Base-by-base conservation (phyloP, 1,140 invertebrate species). In the Sitodiplosis mosellana region DNA sequence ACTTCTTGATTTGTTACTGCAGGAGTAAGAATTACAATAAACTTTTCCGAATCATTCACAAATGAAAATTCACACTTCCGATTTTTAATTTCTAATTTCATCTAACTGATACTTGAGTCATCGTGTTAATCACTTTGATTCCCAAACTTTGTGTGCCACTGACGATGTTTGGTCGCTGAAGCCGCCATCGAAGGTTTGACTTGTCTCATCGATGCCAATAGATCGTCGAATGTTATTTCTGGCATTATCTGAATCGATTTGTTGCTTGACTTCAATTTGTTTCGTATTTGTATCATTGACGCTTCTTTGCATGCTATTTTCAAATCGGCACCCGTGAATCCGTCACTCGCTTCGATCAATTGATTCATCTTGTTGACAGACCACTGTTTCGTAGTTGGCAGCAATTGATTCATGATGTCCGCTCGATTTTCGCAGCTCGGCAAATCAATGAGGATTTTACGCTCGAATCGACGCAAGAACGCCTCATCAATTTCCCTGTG, bases 241-340 rank as follows among this genome's bases (percentile, higher is more conserved):
- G 18, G 18, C 12, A 44, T 21, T 14, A 27, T 33, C 2, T 48
- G n/a, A 14, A 22, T 42, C 4, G 11, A 41, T 27, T 18, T 42
- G 7, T 19, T 27, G 19, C 20, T 14, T 12, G 22, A 14, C 18
- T 48, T 37, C 14, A 22, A 33, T 19, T 33, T 18, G 15, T 58
- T 69, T 33, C 74, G 62, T 36, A 77, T 57, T 22, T 71, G 64
- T 14, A 60, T 61, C 78, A 86, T 83, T 50, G 73, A 76, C 1
- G 84, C 79, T 71, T 95, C 88, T 69, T 92, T 93, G 57, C 86
- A 90, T 10, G 89, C 73, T 51, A 86, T 61, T 54, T 80, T 81
- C n/a, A 95, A 77, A 59, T 96, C 90, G 17, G 85, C 83, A 6
- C 87, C 47, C 0, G 57, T 64, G 5, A 89, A 95, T 4, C 79